Evolutionary conservation across 2,797 vertebrate genomes (phyloP).

Genomic region (Crax fasciolata): DNA sequence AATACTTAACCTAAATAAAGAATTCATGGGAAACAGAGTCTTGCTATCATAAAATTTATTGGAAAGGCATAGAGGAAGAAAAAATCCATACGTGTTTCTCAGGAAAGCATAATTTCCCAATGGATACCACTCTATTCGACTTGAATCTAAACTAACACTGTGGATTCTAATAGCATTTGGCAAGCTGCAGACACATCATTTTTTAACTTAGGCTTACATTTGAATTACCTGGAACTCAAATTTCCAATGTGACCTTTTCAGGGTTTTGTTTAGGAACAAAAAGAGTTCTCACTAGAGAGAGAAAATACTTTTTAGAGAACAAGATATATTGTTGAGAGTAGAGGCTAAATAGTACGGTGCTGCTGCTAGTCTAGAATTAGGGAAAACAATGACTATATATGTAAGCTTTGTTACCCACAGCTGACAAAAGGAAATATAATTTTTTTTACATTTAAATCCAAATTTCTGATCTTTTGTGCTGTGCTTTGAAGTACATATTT

Average conservation of each 20-base stretch:
- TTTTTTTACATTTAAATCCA: background rate
- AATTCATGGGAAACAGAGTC: constrained; percentile 66
- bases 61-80: constrained; percentile 60
- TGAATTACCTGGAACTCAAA: constrained; percentile 78
- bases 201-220: constrained; percentile 72
- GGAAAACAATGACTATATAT: constrained; percentile 34
- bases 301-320: constrained; percentile 34
- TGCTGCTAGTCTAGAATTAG: constrained; percentile 42
- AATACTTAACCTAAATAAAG: constrained; percentile 73
- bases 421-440: background rate
- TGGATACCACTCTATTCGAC: constrained; percentile 46
- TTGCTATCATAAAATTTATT: constrained; percentile 41
- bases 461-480: background rate
- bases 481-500: background rate
- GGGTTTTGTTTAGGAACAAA: constrained; percentile 74
- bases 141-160: constrained; percentile 72
- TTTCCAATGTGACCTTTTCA: constrained; percentile 79
- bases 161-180: constrained; percentile 73
- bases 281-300: constrained; percentile 50
- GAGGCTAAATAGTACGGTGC: background rate
- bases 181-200: constrained; percentile 70
- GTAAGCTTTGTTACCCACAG: constrained; percentile 21
- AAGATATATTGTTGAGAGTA: constrained; percentile 24
- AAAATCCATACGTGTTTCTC: constrained; percentile 56
- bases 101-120: constrained; percentile 61